Base-by-base conservation (phyloP, 2,888 invertebrate species). In the Eupithecia centaureata region DNA sequence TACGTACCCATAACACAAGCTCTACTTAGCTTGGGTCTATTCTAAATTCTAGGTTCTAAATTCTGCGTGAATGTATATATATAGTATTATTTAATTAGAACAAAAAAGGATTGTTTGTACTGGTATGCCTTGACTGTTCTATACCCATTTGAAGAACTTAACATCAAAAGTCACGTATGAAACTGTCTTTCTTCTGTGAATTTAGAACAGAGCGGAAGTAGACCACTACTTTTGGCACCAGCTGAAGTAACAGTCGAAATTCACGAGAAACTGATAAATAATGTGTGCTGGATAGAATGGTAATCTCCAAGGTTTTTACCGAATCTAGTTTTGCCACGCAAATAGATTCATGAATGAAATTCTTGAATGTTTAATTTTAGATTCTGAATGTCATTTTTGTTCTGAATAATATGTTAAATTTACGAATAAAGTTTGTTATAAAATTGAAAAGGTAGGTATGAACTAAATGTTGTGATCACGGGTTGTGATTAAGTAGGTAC, bases 331-430 rank as follows among this genome's bases (percentile, higher is more conserved):
- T 18, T 56, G 54, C 18, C 30, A 56, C 54, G 30, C 30, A n/a
- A 56, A 56, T 52, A 52, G 13, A 27, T 10, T 51, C 22, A 52
- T 56, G 54, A 56, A 56, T 56, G 54, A 28, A 52, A 52, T 27
- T 52, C 52, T 52, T 27, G 54, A 18, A 30, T 30, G 54, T 56
- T 56, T 56, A 56, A 28, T 56, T 56, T 56, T 30, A 56, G 54
- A 56, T 52, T 52, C 25, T 52, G 27, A 52, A 27, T 15, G 52
- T 15, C 27, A 27, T 27, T 52, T 25, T 27, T 27, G 27, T 52
- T 15, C 27, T 27, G 15, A 12, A 13, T 27, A n/a, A n/a, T 47
- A 47, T 1, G 1, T 47, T 12, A 10, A 10, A 71, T 32, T 32
- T 32, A 1, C 10, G 0, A 42, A 8, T 42, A 32, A 8, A 35